A percentile compares a stretch with the other conserved stretches of the same genome.
These are phyloP conservation scores for Sapayoa aenigma DNA, from an alignment of 2,113 vertebrate species.

Conservation along the genomic window DNA sequence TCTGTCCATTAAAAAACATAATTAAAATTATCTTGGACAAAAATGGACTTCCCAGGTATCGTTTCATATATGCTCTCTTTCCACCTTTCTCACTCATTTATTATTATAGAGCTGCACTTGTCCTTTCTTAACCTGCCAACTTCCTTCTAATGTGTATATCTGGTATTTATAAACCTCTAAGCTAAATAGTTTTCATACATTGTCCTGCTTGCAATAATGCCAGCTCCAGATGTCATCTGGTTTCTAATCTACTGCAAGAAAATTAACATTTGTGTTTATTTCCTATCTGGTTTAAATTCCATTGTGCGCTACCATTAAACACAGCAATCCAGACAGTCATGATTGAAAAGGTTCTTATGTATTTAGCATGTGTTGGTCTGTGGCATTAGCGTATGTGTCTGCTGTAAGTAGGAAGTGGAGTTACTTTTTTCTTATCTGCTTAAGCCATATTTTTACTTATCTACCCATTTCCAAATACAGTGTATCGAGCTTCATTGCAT, in stretches of 20 bases:
- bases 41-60: not conserved
- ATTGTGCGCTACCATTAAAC: not conserved
- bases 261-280: constrained; percentile 11
- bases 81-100: not conserved
- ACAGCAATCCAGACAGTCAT: not conserved
- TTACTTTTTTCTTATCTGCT: not conserved
- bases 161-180: constrained; percentile 6
- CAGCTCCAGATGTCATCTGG: not conserved
- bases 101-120: not conserved
- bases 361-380: not conserved
- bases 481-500: not conserved
- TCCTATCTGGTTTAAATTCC: not conserved
- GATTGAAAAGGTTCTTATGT: not conserved
- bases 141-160: not conserved
- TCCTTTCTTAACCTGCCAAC: not conserved
- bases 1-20: not conserved
- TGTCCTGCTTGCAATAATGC: not conserved
- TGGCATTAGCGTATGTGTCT: not conserved
- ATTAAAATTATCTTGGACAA: not conserved
- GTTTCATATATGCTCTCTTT: not conserved
- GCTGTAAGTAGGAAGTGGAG: not conserved
- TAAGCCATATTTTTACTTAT: not conserved
- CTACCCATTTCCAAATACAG: not conserved
- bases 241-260: constrained; percentile 7
- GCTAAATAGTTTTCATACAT: not conserved